Percentiles rank a stretch among this genome's conserved stretches.
Conservation (phyloP, 1,140 invertebrate species). For the Andricus grossulariae region DNA sequence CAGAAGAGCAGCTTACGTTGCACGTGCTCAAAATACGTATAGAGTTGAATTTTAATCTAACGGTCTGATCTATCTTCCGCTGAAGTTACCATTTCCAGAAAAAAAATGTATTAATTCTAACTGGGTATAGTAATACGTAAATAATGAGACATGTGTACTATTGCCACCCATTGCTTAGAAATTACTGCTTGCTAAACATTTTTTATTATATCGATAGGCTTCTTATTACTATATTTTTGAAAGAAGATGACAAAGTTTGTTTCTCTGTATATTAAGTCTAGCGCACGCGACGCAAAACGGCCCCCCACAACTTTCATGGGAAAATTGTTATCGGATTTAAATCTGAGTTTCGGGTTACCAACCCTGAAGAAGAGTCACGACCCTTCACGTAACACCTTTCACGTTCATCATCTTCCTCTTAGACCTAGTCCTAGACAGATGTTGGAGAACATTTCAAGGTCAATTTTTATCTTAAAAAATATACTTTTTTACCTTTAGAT, state of each 20-base stretch:
- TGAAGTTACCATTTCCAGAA: background rate
- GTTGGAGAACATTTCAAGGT: background rate
- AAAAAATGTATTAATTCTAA: too few species aligned
- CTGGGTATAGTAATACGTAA: too few species aligned
- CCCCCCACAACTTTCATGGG: background rate
- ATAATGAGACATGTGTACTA: too few species aligned
- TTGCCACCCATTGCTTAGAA: too few species aligned
- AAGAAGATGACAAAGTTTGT: too few species aligned
- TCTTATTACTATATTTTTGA: too few species aligned
- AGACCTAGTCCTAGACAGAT: background rate
- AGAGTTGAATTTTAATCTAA: conserved; percentile 2
- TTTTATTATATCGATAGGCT: too few species aligned
- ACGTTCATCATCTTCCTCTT: background rate
- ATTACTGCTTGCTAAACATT: too few species aligned
- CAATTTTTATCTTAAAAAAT: background rate
- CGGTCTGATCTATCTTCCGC: background rate
- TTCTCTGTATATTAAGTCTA: too few species aligned
- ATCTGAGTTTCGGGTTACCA: background rate
- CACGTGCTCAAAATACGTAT: conserved; percentile 28
- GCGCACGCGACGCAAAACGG: background rate
- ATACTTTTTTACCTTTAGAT: too few species aligned
- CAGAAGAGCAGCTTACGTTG: conserved; percentile 15
- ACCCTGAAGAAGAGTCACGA: background rate
- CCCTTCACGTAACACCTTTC: background rate
- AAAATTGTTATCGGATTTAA: background rate